Base-by-base conservation (phyloP, 2,113 vertebrate species). In the Epinephelus cyanopodus region DNA sequence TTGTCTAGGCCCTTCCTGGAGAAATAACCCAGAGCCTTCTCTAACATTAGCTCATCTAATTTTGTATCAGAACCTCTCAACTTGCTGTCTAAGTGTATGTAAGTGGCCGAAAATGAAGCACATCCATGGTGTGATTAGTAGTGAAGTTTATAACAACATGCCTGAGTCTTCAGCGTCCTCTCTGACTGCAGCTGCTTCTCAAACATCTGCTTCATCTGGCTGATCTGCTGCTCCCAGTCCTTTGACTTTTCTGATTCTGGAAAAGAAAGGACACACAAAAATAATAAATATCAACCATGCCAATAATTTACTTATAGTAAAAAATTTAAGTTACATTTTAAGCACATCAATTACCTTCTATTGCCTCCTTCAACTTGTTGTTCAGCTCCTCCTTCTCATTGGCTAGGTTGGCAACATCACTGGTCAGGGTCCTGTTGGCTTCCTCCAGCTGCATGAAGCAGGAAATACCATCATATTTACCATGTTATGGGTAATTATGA, bases 301-400 rank as follows among this genome's bases (percentile, higher is more conserved):
- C 29, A 52, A 23, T 14, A 11, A 52, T 23, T 54, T 10, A 19
- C 37, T 6, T 56, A 8, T 8, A 3, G 45, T 60, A 0, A 37
- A 6, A 6, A 48, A 9, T 54, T 18, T 0, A 37, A 45, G 50
- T 53, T 17, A 10, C 18, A 73, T 10, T 23, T 9, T 68, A 25
- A 96, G 21, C 29, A 11, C 18, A 68, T n/a, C 13, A 23, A 95
- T 78, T 93, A 97, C 98, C 96, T 84, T 99, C 98, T 75, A 97
- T 92, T 18, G 91, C 83, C 68, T 98, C 98, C 91, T 97, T 98
- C 76, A 98, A 76, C 90, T 98, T 99, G 93, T 98, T 99, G 93
- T 99, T 99, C 60, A 99, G 91, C 69, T 99, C 98, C 89, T 99
- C 98, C 87, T 99, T 99, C 93, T 99, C 98, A 80, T 97, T 98